Percentiles rank a stretch among this genome's conserved stretches.
These are phyloP conservation scores for Melanotaenia nigrans DNA, from an alignment of 2,797 vertebrate species.

Conservation along the genomic window DNA sequence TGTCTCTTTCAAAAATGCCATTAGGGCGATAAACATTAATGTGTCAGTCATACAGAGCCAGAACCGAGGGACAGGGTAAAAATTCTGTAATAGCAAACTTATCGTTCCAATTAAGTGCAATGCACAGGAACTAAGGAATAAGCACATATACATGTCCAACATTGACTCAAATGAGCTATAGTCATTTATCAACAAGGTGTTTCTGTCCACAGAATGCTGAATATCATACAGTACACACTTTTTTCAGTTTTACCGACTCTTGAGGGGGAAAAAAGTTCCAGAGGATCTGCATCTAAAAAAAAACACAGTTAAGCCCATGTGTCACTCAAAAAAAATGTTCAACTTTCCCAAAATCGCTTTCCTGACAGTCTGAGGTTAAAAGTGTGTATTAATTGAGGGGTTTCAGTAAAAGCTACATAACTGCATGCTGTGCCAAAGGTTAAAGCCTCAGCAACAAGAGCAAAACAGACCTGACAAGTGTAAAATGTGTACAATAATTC, in stretches of 20 bases:
- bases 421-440: neutral
- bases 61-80: conserved; percentile 36
- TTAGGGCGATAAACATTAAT: conserved; percentile 19
- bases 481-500: neutral
- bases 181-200: too few species aligned
- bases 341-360: neutral
- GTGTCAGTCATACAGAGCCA: conserved; percentile 14
- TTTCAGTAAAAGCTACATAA: neutral
- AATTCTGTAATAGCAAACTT: conserved; percentile 46
- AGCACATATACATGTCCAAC: conserved; percentile 12
- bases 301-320: neutral
- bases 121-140: conserved; percentile 14
- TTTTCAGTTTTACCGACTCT: too few species aligned
- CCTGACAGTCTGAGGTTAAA: neutral
- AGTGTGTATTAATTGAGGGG: neutral
- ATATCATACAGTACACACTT: too few species aligned
- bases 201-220: neutral
- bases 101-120: conserved; percentile 28
- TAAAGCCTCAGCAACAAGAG: neutral
- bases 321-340: neutral
- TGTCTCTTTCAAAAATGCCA: conserved; percentile 45
- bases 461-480: neutral
- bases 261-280: too few species aligned
- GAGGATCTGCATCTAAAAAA: too few species aligned
- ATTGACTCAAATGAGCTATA: neutral